Percentiles rank a stretch among this genome's conserved stretches.
Conservation (phyloP, 2,888 invertebrate genomes). For the Sarcophaga variegata region DNA sequence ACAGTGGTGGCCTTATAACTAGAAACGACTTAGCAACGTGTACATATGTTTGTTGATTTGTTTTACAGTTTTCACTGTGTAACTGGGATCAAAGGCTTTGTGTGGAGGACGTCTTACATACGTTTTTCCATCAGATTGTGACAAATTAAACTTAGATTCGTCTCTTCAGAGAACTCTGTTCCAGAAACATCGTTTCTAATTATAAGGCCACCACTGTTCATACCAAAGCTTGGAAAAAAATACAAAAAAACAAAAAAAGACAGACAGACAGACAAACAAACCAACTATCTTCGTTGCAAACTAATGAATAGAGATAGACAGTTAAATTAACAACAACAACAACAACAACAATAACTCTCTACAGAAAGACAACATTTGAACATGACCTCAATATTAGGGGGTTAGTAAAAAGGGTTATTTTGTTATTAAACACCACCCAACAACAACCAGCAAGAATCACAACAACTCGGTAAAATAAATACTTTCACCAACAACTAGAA, state of each 20-base stretch:
- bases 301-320: neutral
- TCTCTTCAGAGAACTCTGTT: no score
- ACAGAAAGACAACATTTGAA: neutral
- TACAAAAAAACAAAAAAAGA: neutral
- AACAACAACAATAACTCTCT: neutral
- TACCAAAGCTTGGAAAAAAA: neutral
- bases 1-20: no score
- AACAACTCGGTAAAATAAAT: no score
- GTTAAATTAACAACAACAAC: conserved; percentile 28
- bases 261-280: neutral
- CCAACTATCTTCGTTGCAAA: neutral
- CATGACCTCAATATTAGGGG: conserved; percentile 37
- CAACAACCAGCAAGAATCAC: neutral
- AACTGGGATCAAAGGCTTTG: no score
- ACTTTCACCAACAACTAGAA: neutral
- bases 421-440: neutral
- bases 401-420: conserved; percentile 24
- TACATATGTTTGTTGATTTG: no score
- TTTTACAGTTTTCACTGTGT: no score
- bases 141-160: no score
- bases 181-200: no score
- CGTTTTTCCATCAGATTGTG: no score
- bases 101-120: no score
- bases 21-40: no score
- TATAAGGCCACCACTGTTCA: no score